Conservation (phyloP, 2,888 invertebrate genomes). For the Saturnia japonica region DNA sequence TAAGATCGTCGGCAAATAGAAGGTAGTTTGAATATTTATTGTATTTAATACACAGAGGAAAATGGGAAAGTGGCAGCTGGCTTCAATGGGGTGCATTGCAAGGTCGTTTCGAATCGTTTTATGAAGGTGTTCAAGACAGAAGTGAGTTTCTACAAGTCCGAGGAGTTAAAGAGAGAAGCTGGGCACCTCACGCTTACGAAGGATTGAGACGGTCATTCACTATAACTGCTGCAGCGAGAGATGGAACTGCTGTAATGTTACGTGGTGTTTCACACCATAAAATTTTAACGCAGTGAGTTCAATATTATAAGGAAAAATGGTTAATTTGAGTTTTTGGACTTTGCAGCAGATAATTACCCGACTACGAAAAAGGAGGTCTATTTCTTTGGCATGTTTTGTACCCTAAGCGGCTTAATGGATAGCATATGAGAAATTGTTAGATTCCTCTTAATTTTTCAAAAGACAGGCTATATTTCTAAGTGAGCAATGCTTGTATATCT, state of each 20-base stretch:
- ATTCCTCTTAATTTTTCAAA: too few relatives aligned
- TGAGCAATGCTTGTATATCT: too few relatives aligned
- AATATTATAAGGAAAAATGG: neutral
- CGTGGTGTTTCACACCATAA: constrained; percentile 76
- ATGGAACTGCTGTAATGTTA: constrained; percentile 82
- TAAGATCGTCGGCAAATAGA: too few relatives aligned
- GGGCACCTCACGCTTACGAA: constrained; percentile 54
- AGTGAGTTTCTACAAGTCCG: constrained; percentile 74
- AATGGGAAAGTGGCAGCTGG: constrained; percentile 74
- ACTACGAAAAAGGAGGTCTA: neutral
- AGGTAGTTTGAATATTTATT: neutral
- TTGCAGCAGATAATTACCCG: neutral
- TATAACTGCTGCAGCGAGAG: constrained; percentile 65
- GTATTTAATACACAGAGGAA: constrained; percentile 48
- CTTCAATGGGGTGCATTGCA: constrained; percentile 84
- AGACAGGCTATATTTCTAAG: too few relatives aligned
- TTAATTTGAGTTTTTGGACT: neutral
- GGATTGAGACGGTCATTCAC: constrained; percentile 54
- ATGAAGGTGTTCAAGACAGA: constrained; percentile 54
- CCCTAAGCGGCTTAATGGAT: too few relatives aligned
- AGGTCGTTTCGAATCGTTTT: constrained; percentile 79
- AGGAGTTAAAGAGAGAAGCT: constrained; percentile 73
- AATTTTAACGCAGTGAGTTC: constrained; percentile 81
- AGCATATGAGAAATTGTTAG: too few relatives aligned
- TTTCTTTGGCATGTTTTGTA: neutral